A percentile compares a stretch with the other conserved stretches of the same genome.
phyloP scores from a whole-genome alignment of 2,797 vertebrate genomes.

The Halcyon smyrnensis region DNA sequence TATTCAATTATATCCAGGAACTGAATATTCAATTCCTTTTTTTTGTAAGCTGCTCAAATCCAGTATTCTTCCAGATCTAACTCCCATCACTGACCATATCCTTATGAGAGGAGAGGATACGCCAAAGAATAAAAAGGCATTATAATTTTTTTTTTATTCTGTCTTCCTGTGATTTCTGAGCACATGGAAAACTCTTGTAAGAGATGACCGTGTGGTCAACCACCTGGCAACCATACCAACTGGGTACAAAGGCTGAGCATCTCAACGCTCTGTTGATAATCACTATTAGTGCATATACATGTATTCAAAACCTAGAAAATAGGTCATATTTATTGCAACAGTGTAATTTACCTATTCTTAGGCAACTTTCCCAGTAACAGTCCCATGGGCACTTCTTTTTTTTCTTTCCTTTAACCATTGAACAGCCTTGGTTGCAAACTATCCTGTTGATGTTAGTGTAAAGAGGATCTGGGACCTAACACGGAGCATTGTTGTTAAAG shows the following conservation, averaged over 20 bases:
- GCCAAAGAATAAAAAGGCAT: neutral
- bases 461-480: neutral
- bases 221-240: rapidly evolving
- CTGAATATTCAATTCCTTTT: neutral
- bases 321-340: neutral
- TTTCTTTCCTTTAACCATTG: neutral
- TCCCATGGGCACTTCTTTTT: neutral
- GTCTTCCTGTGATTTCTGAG: neutral
- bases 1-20: neutral
- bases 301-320: neutral
- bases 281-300: rapidly evolving
- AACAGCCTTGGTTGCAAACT: neutral
- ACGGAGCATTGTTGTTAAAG: neutral
- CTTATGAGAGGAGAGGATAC: neutral
- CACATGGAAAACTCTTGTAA: neutral
- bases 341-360: neutral
- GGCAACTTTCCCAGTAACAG: neutral
- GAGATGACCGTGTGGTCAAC: neutral
- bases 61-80: neutral
- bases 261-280: neutral
- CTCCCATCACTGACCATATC: neutral
- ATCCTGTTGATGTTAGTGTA: neutral
- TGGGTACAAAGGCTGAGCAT: neutral
- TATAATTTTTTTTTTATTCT: neutral
- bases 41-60: neutral